Conservation (phyloP, 2,797 vertebrate genomes). For the Enteromius afrohamiltoni region DNA sequence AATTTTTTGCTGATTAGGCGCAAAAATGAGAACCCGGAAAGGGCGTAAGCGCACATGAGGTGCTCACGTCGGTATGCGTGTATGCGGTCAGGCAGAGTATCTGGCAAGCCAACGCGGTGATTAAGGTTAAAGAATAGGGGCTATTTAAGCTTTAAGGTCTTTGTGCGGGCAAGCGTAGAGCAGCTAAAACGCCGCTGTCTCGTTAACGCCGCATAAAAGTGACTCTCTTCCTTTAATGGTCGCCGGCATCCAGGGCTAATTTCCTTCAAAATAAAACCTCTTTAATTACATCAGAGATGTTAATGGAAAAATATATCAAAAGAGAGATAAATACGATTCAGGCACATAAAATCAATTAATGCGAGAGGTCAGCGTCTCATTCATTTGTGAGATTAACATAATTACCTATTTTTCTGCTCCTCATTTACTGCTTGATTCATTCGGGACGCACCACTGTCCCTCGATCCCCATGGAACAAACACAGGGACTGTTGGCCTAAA, state of each 20-base stretch:
- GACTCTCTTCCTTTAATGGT: conserved; percentile 58
- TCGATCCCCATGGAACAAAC: conserved; percentile 72
- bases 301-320: conserved; percentile 75
- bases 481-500: conserved; percentile 76
- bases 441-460: conserved; percentile 73
- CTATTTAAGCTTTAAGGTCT: conserved; percentile 61
- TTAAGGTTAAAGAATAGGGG: conserved; percentile 72
- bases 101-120: conserved; percentile 78
- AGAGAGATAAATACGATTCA: conserved; percentile 70
- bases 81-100: conserved; percentile 76
- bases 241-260: conserved; percentile 59
- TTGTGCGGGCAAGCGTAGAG: conserved; percentile 54
- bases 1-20: conserved; percentile 86
- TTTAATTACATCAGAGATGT: conserved; percentile 77
- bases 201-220: conserved; percentile 58
- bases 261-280: conserved; percentile 69
- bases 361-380: conserved; percentile 77
- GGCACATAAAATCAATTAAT: conserved; percentile 79
- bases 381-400: conserved; percentile 80
- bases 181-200: conserved; percentile 46
- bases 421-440: conserved; percentile 82
- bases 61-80: conserved; percentile 1
- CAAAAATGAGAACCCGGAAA: conserved; percentile 79
- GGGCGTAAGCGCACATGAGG: conserved; percentile 63
- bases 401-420: conserved; percentile 82